Conservation (phyloP, 2,113 vertebrate species). For the Toxostoma redivivum region DNA sequence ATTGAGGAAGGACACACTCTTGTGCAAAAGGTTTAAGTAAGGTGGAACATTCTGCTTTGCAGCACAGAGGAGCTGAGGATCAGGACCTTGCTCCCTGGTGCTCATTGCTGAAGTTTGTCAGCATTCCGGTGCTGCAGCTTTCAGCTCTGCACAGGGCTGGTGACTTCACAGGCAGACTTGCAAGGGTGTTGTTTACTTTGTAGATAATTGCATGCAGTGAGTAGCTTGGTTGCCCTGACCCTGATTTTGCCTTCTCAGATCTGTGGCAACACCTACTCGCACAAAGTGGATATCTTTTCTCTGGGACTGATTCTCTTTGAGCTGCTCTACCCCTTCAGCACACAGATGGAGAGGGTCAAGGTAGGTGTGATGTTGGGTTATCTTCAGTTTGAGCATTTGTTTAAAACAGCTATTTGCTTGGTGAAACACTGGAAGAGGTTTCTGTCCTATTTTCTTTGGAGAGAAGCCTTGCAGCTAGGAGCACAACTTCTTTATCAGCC, state of each 20-base stretch:
- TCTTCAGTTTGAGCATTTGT: neutral
- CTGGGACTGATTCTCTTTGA: constrained; percentile 97
- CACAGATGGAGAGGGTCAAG: constrained; percentile 96
- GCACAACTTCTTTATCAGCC: neutral
- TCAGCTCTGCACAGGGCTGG: neutral
- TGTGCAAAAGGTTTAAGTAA: neutral
- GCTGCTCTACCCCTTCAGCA: constrained; percentile 92
- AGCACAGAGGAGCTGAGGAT: neutral
- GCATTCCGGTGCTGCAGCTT: neutral
- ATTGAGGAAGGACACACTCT: fast-evolving
- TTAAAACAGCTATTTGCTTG: neutral
- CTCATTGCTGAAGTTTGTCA: neutral
- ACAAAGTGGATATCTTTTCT: constrained; percentile 99
- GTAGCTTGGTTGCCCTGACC: neutral
- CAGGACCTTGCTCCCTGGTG: neutral
- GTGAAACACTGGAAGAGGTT: neutral
- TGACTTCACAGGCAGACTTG: neutral
- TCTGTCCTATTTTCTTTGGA: neutral
- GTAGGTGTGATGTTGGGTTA: constrained; percentile 69
- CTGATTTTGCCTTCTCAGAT: constrained; percentile 76
- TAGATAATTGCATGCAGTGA: neutral
- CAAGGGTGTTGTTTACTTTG: neutral
- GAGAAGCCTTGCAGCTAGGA: neutral
- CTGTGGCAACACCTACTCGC: constrained; percentile 93
- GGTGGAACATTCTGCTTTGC: neutral